phyloP scores from a whole-genome alignment of 2,797 vertebrate species.

The Trematomus bernacchii region DNA sequence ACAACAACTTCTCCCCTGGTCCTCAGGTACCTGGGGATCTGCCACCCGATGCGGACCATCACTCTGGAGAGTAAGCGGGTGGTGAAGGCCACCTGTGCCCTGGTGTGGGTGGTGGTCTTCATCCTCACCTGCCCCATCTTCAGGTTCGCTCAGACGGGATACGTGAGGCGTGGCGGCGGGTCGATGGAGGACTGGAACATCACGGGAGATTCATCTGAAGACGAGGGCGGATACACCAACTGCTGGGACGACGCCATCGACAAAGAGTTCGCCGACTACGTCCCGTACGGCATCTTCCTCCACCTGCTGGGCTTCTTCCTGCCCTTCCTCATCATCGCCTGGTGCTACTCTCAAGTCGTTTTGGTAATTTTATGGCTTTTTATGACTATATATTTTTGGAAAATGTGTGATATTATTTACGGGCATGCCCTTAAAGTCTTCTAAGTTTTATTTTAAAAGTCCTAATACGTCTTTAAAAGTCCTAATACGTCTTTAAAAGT shows the following conservation, averaged over 20 bases:
- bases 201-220: conserved; percentile 34
- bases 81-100: conserved; percentile 82
- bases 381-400: no score
- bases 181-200: conserved; percentile 23
- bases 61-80: conserved; percentile 85
- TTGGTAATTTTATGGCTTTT: no score
- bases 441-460: no score
- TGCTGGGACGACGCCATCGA: conserved; percentile 90
- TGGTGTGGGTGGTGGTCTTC: conserved; percentile 88
- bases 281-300: conserved; percentile 87
- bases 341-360: conserved; percentile 89
- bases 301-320: conserved; percentile 87
- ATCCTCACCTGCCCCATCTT: conserved; percentile 88
- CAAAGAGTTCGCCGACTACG: conserved; percentile 85
- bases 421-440: no score
- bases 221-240: conserved; percentile 74
- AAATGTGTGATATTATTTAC: no score
- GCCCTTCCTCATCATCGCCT: conserved; percentile 88
- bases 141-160: conserved; percentile 86
- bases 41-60: conserved; percentile 89
- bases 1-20: conserved; percentile 15
- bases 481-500: no score
- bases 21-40: conserved; percentile 88
- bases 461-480: no score
- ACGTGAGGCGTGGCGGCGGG: conserved; percentile 59